These are phyloP conservation scores for Zygaena filipendulae DNA, from an alignment of 2,888 invertebrate genomes.

Conservation along the genomic window DNA sequence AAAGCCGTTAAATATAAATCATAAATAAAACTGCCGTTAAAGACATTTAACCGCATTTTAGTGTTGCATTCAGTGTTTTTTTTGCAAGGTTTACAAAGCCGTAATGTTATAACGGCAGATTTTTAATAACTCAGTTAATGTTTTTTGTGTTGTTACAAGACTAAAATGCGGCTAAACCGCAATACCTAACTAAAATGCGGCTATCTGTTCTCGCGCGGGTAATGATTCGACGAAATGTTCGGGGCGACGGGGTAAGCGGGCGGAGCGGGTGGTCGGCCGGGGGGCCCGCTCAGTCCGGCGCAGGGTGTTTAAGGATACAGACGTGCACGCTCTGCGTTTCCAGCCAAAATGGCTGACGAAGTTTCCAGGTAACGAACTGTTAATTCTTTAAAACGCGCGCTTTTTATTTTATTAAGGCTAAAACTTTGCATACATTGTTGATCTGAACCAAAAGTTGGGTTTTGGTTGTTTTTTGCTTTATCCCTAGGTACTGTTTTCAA, in stretches of 20 bases:
- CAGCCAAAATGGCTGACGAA: slow-evolving; percentile 1
- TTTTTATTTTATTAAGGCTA: too few relatives aligned
- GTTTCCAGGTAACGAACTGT: slow-evolving; percentile 1
- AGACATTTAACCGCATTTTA: too few relatives aligned
- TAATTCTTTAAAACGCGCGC: slow-evolving; percentile 1
- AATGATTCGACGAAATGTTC: neutral
- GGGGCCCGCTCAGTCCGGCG: neutral
- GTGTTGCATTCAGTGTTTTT: too few relatives aligned
- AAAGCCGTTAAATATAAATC: too few relatives aligned
- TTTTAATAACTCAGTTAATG: neutral
- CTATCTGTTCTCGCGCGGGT: slow-evolving; percentile 1
- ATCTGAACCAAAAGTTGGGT: too few relatives aligned
- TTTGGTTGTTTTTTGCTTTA: too few relatives aligned
- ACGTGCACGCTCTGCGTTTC: slow-evolving; percentile 1
- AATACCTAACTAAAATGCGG: slow-evolving; percentile 1
- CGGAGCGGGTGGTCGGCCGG: neutral
- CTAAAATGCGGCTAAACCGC: slow-evolving; percentile 1
- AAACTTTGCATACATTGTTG: too few relatives aligned
- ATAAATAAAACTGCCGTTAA: too few relatives aligned
- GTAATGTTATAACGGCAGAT: slow-evolving; percentile 1
- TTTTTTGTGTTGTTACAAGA: slow-evolving; percentile 1
- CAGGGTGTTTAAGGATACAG: slow-evolving; percentile 1
- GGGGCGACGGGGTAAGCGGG: slow-evolving; percentile 1
- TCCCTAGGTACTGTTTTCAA: too few relatives aligned
- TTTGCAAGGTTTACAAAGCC: slow-evolving; percentile 1